Base-by-base conservation (phyloP, 2,888 invertebrate species). In the Drosophila hamatofila region DNA sequence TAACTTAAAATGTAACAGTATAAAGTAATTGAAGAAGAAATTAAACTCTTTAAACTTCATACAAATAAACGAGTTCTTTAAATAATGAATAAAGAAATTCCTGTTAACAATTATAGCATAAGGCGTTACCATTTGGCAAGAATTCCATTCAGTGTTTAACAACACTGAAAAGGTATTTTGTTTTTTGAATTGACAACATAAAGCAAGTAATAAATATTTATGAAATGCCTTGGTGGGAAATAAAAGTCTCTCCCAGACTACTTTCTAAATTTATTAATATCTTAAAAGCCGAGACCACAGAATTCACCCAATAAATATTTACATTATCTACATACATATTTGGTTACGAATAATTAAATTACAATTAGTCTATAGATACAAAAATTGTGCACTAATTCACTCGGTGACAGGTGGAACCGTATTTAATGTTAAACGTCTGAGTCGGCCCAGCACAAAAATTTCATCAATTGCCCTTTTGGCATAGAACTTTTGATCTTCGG, bases 391-490 rank as follows among this genome's bases (percentile, higher is more conserved):
- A 58, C 27, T 23, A 52, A 33, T 63, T 72, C 42, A 84, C 27
- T 88, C 82, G 27, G 85, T 77, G 3, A 71, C 63, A 11, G 85
- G 48, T 49, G 88, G 76, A 18, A 88, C 83, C n/a, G 71, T 85
- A n/a, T 65, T 80, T 11, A 77, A 44, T 23, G 80, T 83, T 37
- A 83, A 57, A 2, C 88, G 86, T n/a, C 86, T 59, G 16, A 83
- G 63, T 2, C 83, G 71, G 1, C 83, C 88, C 12, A 78, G 42
- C 11, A 88, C 86, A 56, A 83, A 80, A n/a, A 88, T 88, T 48
- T 83, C 83, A 71, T 83, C 83, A 55, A 88, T 88, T 8, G 83
- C 88, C 25, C 80, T 64, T 54, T 88, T 88, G 37, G 83, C 83
- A 58, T 75, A 88, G 58, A 83, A 88, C 25, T 88, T 82, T 51